Conservation (phyloP, 1,140 invertebrate species). For the Bombus huntii region DNA sequence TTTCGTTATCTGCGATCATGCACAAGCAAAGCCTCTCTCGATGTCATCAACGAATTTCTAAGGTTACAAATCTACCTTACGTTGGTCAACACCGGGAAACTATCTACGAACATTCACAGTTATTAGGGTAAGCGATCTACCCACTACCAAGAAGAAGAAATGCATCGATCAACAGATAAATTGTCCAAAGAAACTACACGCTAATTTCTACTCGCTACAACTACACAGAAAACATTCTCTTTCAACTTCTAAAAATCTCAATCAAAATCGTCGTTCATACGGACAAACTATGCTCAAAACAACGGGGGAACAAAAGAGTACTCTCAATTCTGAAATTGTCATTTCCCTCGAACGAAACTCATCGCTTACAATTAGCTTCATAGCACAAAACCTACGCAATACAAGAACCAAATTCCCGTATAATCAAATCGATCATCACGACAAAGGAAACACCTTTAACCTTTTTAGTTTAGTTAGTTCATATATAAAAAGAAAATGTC, state of each 20-base stretch:
- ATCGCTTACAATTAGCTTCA: not conserved
- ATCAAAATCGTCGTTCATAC: not conserved
- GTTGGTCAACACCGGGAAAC: not conserved
- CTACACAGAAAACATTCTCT: not conserved
- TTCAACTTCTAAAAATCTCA: not conserved
- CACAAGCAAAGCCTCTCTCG: not conserved
- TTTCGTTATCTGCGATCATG: conserved; percentile 2
- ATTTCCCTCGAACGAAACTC: not conserved
- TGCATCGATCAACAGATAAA: not conserved
- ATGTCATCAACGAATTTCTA: not conserved
- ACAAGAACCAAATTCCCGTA: not conserved
- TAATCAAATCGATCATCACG: no score
- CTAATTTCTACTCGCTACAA: not conserved
- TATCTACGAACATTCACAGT: not conserved
- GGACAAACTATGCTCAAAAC: not conserved
- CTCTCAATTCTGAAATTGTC: not conserved
- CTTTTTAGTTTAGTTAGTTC: not conserved
- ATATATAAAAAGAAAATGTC: not conserved
- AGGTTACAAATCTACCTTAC: not conserved
- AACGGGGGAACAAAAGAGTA: not conserved
- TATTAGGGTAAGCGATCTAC: not conserved
- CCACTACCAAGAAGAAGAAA: not conserved
- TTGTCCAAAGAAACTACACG: not conserved
- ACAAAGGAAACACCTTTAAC: not conserved
- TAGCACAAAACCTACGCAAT: not conserved